Evolutionary conservation across 2,888 invertebrate species (phyloP).

Genomic region (Cartodere bifasciata): DNA sequence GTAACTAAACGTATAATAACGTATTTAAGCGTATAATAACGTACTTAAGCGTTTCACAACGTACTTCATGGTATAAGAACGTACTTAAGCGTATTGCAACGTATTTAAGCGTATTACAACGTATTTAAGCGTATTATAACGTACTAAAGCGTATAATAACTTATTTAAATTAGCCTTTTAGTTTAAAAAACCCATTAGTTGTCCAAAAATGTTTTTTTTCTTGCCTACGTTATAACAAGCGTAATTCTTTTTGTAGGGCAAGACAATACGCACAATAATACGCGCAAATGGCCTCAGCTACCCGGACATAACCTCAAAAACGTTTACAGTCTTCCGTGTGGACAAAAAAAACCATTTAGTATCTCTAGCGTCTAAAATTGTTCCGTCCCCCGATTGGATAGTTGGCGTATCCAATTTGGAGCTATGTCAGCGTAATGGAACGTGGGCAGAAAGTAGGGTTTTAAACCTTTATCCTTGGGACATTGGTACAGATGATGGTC

Average conservation of each 20-base stretch:
- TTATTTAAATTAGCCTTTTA: too few relatives aligned
- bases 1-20: too few relatives aligned
- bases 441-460: slow-evolving; percentile 68
- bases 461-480: slow-evolving; percentile 88
- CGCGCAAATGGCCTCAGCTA: slow-evolving; percentile 84
- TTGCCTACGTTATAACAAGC: too few relatives aligned
- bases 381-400: slow-evolving; percentile 95
- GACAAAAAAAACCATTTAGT: slow-evolving; percentile 82
- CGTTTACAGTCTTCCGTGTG: slow-evolving; percentile 73
- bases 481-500: slow-evolving; percentile 83
- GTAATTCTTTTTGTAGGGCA: slow-evolving; percentile 53
- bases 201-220: too few relatives aligned
- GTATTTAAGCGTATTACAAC: too few relatives aligned
- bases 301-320: slow-evolving; percentile 72
- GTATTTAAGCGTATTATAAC: too few relatives aligned
- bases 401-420: slow-evolving; percentile 83
- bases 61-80: too few relatives aligned
- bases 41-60: too few relatives aligned
- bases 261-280: slow-evolving; percentile 75
- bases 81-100: too few relatives aligned
- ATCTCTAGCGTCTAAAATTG: slow-evolving; percentile 85
- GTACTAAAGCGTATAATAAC: too few relatives aligned
- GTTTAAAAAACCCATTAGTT: too few relatives aligned
- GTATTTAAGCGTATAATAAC: too few relatives aligned
- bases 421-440: slow-evolving; percentile 74